Percentiles rank a stretch among this genome's conserved stretches.
These are phyloP conservation scores for Limnephilus rhombicus DNA, from an alignment of 2,888 invertebrate genomes.

Conservation along the genomic window DNA sequence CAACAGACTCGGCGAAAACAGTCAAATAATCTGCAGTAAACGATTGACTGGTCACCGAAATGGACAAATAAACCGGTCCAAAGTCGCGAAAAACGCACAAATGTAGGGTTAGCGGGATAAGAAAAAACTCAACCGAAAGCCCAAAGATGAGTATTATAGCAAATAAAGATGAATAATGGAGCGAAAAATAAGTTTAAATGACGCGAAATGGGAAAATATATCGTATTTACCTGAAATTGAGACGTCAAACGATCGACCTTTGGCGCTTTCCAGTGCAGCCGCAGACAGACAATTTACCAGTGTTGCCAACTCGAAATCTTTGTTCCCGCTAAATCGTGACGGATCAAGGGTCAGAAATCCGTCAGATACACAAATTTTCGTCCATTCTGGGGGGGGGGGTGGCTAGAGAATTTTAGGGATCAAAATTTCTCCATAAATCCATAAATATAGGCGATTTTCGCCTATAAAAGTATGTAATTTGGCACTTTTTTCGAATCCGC, in stretches of 20 bases:
- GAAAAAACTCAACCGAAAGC: background rate
- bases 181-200: background rate
- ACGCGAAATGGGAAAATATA: slow-evolving; percentile 31
- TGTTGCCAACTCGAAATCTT: too few species aligned
- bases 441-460: too few species aligned
- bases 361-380: too few species aligned
- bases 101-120: slow-evolving; percentile 57
- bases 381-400: too few species aligned
- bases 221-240: slow-evolving; percentile 56
- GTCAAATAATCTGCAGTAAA: background rate
- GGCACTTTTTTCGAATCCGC: too few species aligned
- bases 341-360: too few species aligned
- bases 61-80: slow-evolving; percentile 53
- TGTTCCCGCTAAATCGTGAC: too few species aligned
- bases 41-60: background rate
- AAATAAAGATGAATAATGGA: background rate
- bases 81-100: slow-evolving; percentile 51
- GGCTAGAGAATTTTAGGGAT: too few species aligned
- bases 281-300: slow-evolving; percentile 47
- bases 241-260: slow-evolving; percentile 61
- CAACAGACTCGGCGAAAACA: background rate
- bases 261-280: slow-evolving; percentile 55
- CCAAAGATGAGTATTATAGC: background rate
- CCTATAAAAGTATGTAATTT: too few species aligned
- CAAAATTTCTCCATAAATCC: too few species aligned